A percentile compares a stretch with the other conserved stretches of the same genome.
Evolutionary conservation across 2,888 invertebrate species (phyloP).

Genomic region (Phymatocera aterrima): DNA sequence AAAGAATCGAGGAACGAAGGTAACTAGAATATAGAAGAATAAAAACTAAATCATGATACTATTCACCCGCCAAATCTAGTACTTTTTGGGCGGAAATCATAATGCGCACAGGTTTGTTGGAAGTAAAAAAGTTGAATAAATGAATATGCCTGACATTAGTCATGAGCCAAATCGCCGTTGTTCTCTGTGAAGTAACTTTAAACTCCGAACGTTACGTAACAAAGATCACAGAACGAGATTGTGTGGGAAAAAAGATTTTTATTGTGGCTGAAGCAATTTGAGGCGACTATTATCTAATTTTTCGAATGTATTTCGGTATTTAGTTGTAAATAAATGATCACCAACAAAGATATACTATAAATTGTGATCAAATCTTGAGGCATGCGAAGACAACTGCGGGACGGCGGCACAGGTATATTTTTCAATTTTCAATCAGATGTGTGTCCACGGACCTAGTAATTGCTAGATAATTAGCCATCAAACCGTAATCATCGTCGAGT

Average conservation of each 20-base stretch:
- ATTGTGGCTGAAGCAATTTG: constrained; percentile 6
- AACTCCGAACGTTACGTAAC: constrained; percentile 3
- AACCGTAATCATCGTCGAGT: neutral
- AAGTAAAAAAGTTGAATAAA: neutral
- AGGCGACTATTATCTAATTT: neutral
- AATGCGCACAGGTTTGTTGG: neutral
- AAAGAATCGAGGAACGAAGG: too few species aligned
- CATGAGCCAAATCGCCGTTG: neutral
- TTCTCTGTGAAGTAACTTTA: neutral
- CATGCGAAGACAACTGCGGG: neutral
- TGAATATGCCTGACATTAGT: neutral
- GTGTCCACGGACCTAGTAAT: neutral
- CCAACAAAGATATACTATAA: neutral
- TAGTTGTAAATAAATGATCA: neutral
- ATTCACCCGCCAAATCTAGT: too few species aligned
- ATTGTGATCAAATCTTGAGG: neutral
- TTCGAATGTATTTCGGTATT: neutral
- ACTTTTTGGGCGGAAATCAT: neutral
- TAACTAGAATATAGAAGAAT: too few species aligned
- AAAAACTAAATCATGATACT: too few species aligned
- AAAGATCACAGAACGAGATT: constrained; percentile 12
- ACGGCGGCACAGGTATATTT: neutral
- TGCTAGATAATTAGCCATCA: neutral
- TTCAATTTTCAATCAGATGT: neutral
- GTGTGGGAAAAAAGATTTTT: constrained; percentile 24